phyloP scores from a whole-genome alignment of 2,888 invertebrate genomes.

The Andrena minutula region DNA sequence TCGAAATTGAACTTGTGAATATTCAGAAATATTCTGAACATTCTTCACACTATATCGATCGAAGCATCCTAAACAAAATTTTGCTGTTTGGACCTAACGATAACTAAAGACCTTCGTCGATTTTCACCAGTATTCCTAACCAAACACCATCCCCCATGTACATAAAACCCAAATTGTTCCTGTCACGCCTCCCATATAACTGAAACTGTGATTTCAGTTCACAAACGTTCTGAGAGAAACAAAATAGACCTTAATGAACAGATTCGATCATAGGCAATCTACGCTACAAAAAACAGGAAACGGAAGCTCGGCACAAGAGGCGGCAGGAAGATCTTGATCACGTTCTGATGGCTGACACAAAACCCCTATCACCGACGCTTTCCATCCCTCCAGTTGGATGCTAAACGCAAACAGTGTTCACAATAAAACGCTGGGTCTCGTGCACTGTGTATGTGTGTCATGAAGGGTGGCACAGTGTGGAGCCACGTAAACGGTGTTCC shows the following conservation, averaged over 20 bases:
- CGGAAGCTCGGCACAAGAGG: conserved; percentile 49
- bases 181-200: no score
- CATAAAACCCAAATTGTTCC: no score
- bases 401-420: conserved; percentile 55
- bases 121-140: no score
- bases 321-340: conserved; percentile 62
- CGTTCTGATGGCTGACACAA: conserved; percentile 52
- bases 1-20: no score
- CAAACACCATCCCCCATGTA: no score
- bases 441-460: neutral
- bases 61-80: no score
- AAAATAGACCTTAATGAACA: conserved; percentile 22
- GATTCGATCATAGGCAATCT: neutral
- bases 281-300: conserved; percentile 39
- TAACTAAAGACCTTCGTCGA: no score
- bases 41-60: no score
- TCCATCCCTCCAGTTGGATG: conserved; percentile 23
- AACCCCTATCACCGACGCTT: conserved; percentile 23
- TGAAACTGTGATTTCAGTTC: neutral
- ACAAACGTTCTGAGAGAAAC: neutral
- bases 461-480: neutral
- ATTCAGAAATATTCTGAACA: no score
- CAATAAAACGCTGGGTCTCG: conserved; percentile 66
- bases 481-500: conserved; percentile 62
- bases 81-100: no score